These are phyloP conservation scores for Epinotia nisella DNA, from an alignment of 2,888 invertebrate species.

Conservation along the genomic window DNA sequence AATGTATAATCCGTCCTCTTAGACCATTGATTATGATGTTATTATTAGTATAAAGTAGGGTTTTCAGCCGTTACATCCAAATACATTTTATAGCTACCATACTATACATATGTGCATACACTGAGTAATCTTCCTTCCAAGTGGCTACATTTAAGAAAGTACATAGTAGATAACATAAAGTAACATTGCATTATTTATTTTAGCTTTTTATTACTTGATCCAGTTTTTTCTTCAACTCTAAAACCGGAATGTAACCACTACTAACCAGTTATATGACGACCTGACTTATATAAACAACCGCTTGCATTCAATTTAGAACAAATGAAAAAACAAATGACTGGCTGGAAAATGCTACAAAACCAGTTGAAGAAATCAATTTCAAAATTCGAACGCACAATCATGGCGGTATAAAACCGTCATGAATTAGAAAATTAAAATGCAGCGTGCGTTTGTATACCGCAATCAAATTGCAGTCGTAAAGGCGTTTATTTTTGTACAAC, in stretches of 20 bases:
- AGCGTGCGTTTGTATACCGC: not conserved
- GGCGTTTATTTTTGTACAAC: not conserved
- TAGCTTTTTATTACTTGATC: constrained; percentile 23
- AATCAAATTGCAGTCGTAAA: not conserved
- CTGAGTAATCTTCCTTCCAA: not conserved
- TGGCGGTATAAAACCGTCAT: constrained; percentile 30
- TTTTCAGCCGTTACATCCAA: not conserved
- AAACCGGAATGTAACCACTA: constrained; percentile 8
- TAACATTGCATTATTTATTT: constrained; percentile 3
- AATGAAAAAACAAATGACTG: constrained; percentile 28
- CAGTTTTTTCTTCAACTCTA: constrained; percentile 20
- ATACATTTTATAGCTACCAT: too few species aligned
- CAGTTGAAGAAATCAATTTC: constrained; percentile 21
- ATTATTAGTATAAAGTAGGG: not conserved
- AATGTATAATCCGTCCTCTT: constrained; percentile 51
- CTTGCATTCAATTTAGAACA: constrained; percentile 27
- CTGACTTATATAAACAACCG: constrained; percentile 16
- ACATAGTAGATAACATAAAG: not conserved
- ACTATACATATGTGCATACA: not conserved
- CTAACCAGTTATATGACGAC: constrained; percentile 13
- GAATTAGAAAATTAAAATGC: constrained; percentile 21
- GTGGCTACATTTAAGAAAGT: constrained; percentile 2
- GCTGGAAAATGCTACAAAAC: not conserved
- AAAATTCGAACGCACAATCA: constrained; percentile 22
- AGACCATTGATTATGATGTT: constrained; percentile 31